Base-by-base conservation (phyloP, 2,888 invertebrate species). In the Lithophane semibrunnea region DNA sequence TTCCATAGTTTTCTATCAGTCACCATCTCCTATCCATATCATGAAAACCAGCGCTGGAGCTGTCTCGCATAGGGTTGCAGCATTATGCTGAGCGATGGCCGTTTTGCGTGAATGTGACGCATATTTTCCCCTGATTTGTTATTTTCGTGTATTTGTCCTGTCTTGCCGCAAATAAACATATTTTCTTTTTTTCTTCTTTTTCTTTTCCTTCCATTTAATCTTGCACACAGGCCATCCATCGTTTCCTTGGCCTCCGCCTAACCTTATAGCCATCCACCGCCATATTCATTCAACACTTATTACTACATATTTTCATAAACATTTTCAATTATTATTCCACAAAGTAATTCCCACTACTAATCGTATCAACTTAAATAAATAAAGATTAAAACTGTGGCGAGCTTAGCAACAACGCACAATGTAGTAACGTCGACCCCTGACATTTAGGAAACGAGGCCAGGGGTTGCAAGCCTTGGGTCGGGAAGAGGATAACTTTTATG, bases 381-480 rank as follows among this genome's bases (percentile, higher is more conserved):
- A 77, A 61, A 68, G 61, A 78, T 80, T 80, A 74, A 68, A 80
- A 65, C 47, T 37, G 69, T 29, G 70, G 58, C 12, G 24, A 54
- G 78, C 58, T 73, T 74, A 71, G 79, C 60, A 80, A 79, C 78
- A 72, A 68, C 63, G 64, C 54, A 63, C 63, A 29, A 16, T 56
- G 65, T 81, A 63, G 47, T 78, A 70, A 60, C 72, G 18, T 16
- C 72, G 84, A 87, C 82, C 87, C 80, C 82, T 87, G 84, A 86
- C 87, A 87, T 87, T 87, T 82, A 73, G 42, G 24, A 12, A 73
- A 84, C 81, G 71, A 73, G 87, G 78, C 61, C 76, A 83, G 77
- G 52, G 83, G 75, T 77, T 70, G 56, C 77, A 73, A 79, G 73
- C 58, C 78, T 81, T 65, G 69, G 82, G 78, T 66, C 75, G 79